phyloP scores from a whole-genome alignment of 2,797 vertebrate species.

The Spondyliosoma cantharus region DNA sequence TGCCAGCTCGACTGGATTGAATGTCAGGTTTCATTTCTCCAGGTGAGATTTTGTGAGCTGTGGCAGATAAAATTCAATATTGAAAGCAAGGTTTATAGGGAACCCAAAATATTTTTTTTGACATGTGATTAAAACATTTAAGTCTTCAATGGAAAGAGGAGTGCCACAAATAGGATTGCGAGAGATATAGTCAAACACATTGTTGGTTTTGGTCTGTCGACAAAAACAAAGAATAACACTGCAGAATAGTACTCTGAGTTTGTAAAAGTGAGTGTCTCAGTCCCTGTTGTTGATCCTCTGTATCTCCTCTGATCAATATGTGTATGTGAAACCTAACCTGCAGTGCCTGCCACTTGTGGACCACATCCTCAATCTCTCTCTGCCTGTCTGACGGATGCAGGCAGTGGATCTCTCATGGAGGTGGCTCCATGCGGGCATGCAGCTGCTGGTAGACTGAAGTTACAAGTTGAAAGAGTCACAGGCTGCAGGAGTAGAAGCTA shows the following conservation, averaged over 20 bases:
- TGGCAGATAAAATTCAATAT: no score
- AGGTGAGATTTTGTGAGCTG: no score
- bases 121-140: no score
- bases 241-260: background rate
- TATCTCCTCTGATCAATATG: constrained; percentile 50
- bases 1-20: no score
- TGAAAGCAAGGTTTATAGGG: no score
- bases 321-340: constrained; percentile 62
- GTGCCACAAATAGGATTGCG: no score
- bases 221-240: background rate
- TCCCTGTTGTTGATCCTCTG: constrained; percentile 19
- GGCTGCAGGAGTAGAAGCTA: constrained; percentile 45
- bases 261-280: background rate
- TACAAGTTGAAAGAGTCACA: constrained; percentile 81
- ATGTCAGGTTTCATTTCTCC: no score
- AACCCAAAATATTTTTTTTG: no score
- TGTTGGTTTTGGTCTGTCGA: no score
- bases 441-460: constrained; percentile 84
- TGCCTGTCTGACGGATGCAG: constrained; percentile 64
- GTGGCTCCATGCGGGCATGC: constrained; percentile 80
- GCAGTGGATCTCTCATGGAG: constrained; percentile 56
- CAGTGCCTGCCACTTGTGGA: constrained; percentile 42
- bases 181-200: no score
- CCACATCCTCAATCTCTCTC: constrained; percentile 42
- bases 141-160: no score